Evolutionary conservation across 2,113 vertebrate species (phyloP), one percentile per base, ranked within the genome.

Genomic region (Pangasianodon hypophthalmus): DNA sequence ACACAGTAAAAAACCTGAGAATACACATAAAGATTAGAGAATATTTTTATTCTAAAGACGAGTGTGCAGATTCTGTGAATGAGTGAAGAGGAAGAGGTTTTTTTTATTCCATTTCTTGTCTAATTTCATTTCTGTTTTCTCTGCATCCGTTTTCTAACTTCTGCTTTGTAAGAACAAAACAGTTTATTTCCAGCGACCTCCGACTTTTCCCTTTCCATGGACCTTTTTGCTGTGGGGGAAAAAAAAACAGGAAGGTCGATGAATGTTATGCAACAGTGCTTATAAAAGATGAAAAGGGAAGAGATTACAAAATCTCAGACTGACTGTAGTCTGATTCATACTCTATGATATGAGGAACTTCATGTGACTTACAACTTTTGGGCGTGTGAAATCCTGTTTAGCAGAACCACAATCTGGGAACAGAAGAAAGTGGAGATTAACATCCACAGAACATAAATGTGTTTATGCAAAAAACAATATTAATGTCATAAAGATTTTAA

Each of bases 361-460:
- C 60, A 24, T 29, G 11, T 58, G 73, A 95, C 96, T 96, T 82
- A 96, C 96, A 96, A 96, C 89, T 96, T 96, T 88, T 96, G 96
- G 91, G 96, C 96, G 6, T 96, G 96, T 75, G 95, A 95, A 92
- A 96, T 96, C 94, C 96, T 93, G 93, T 96, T 96, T 64, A 96
- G 94, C 87, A 96, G 93, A 85, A 96, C 96, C 11, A 91, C 94
- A 89, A 96, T 96, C 96, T 96, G 91, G 32, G 91, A 86, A 64
- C 80, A 46, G 11, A 62, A 62, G 24, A 7, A 71, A 90, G 13
- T 24, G 7, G n/a, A 87, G 4, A 6, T 81, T 16, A 18, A 81
- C 13, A 54, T 52, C 48, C 8, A 46, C 41, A 77, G 0, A 80
- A 29, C 11, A 29, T 48, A 29, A 48, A 50, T 7, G 6, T 41